Evolutionary conservation across 2,797 vertebrate genomes (phyloP).

Genomic region (Anabas testudineus): DNA sequence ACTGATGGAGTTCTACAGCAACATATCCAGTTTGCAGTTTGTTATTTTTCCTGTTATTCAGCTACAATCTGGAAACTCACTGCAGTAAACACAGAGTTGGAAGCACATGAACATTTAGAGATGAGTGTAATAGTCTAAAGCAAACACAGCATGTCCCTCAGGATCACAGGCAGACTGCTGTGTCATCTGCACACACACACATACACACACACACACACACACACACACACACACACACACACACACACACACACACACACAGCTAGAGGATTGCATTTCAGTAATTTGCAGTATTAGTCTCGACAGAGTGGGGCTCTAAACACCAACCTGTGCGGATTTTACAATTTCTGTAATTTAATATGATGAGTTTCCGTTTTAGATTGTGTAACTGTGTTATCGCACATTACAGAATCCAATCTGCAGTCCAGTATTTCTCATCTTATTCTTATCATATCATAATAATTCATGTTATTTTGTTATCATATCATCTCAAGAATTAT

Average conservation of each 20-base stretch:
- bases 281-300: slow-evolving; percentile 20
- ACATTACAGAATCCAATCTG: not conserved
- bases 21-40: too few species aligned
- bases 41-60: slow-evolving; percentile 2
- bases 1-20: not conserved
- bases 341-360: slow-evolving; percentile 14
- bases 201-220: not conserved
- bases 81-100: slow-evolving; percentile 10
- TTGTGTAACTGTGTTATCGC: not conserved
- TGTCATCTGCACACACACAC: not conserved
- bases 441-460: not conserved
- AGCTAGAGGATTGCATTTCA: slow-evolving; percentile 24
- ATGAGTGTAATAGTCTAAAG: slow-evolving; percentile 19
- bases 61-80: not conserved
- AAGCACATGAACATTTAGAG: slow-evolving; percentile 9
- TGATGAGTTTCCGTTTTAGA: not conserved
- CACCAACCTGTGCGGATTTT: slow-evolving; percentile 7
- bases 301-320: slow-evolving; percentile 7
- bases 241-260: slow-evolving; percentile 4
- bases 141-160: slow-evolving; percentile 1
- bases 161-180: slow-evolving; percentile 9
- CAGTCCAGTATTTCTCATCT: not conserved
- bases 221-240: not conserved
- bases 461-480: not conserved
- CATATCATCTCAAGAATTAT: not conserved